Evolutionary conservation across 2,888 invertebrate species (phyloP), one percentile per base, ranked within the genome.

Genomic region (Loripinus fragilis): DNA sequence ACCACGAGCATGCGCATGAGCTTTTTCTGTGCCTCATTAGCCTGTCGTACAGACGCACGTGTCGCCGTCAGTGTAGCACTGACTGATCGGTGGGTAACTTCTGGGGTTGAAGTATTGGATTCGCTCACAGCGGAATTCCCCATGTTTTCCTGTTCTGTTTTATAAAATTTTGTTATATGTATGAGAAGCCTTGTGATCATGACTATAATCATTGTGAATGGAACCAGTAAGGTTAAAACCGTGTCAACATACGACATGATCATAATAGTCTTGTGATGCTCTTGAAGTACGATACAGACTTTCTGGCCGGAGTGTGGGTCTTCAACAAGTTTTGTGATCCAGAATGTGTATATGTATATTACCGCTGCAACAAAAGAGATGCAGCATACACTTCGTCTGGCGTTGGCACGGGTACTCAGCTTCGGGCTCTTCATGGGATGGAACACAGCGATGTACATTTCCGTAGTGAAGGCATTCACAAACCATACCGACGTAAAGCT

Each of bases 1-100:
- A 97, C 94, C 35, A 97, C 95, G 75, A 97, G 94, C 96, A 97
- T 97, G 90, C 96, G 96, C 48, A 97, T 97, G 81, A 97, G 90
- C 74, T 91, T 90, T 10, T 84, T 74, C 66, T 92, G 90, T 15
- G 89, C 86, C 23, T 81, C 76, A 25, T 45, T 78, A 0, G 76
- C 84, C 41, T 87, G 85, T 30, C 81, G 68, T 12, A 71, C 52
- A 12, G 78, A 71, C 7, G 48, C 64, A n/a, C 30, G 55, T n/a
- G n/a, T 17, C 28, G 45, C n/a, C 1, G 25, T 28, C 38, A 35
- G 23, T 41, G n/a, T 35, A 17, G 20, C n/a, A 15, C 12, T 17
- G 10, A 23, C 25, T 0, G 30, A 30, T n/a, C 25, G 65, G 8
- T 66, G 33, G 3, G 42, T 68, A 12, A 28, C 73, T 8, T 83